Percentiles rank a stretch among this genome's conserved stretches.
Conservation (phyloP, 2,888 invertebrate species). For the Loripinus fragilis region DNA sequence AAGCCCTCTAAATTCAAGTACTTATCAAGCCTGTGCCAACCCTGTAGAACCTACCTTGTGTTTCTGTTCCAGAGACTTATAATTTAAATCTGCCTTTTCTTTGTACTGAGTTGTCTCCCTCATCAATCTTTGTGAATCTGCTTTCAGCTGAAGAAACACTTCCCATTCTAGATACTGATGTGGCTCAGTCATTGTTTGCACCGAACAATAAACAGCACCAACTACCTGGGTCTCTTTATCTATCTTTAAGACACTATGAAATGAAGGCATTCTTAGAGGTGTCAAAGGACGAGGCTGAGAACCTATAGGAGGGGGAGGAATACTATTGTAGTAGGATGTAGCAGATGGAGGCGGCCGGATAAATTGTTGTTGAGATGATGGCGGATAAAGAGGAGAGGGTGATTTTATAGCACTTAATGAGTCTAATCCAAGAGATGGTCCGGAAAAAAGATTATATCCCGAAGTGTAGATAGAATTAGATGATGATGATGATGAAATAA, state of each 20-base stretch:
- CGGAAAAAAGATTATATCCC: conserved; percentile 56
- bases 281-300: conserved; percentile 7
- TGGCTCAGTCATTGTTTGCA: conserved; percentile 57
- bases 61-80: conserved; percentile 43
- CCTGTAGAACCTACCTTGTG: conserved; percentile 26
- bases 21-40: too few relatives aligned
- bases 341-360: conserved; percentile 46
- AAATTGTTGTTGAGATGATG: conserved; percentile 20
- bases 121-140: conserved; percentile 26
- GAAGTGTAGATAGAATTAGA: not conserved
- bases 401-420: conserved; percentile 18
- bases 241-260: conserved; percentile 20
- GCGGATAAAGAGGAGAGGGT: not conserved
- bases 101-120: not conserved
- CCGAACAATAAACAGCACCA: conserved; percentile 21
- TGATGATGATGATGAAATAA: not conserved
- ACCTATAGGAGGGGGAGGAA: conserved; percentile 8
- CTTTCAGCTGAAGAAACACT: conserved; percentile 43
- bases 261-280: conserved; percentile 8
- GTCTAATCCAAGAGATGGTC: conserved; percentile 51
- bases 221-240: conserved; percentile 44
- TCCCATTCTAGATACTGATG: conserved; percentile 57
- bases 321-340: conserved; percentile 29
- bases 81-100: conserved; percentile 16
- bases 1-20: too few relatives aligned